Base-by-base conservation (phyloP, 2,797 vertebrate species). In the Fratercula arctica region DNA sequence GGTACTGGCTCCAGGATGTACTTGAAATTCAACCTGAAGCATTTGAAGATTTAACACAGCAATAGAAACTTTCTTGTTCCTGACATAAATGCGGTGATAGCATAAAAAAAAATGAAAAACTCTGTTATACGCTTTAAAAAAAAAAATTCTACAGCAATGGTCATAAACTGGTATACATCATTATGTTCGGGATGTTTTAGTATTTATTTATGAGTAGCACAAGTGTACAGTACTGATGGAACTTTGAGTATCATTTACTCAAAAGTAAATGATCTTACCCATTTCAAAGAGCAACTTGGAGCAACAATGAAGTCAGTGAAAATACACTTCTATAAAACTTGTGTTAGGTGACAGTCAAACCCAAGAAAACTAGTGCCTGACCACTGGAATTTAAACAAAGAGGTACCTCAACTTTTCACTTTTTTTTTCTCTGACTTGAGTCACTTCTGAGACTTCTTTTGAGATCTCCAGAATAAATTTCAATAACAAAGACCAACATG, bases 401-500 rank as follows among this genome's bases (percentile, higher is more conserved):
- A 45, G 0, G 9, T 29, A 28, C 5, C 45, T 37, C 2, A 41
- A 13, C 3, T 26, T 43, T 85, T 83, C 45, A 29, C 1, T 2
- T 7, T 46, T 57, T 57, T 73, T 39, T 68, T n/a, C 19, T 82
- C 17, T 88, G 46, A 67, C 13, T 77, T 41, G 15, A 84, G 13
- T 87, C 9, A 29, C 17, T 84, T 79, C 39, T 87, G 35, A 41
- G 29, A 31, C 5, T 11, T 61, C 28, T 88, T 35, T 66, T 76
- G 35, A 82, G 4, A 12, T 79, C 16, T 69, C 11, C 15, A 41
- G 45, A 67, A 85, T 14, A 85, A 67, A 79, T 57, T 69, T 79
- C 69, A 60, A 39, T 29, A 76, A 79, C 24, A 63, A 73, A 86
- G 37, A 50, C 8, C 4, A 87, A 90, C 78, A 46, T 54, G 4